A percentile compares a stretch with the other conserved stretches of the same genome.
These are phyloP conservation scores for Colletes collaris DNA, from an alignment of 2,888 invertebrate species.

Conservation along the genomic window DNA sequence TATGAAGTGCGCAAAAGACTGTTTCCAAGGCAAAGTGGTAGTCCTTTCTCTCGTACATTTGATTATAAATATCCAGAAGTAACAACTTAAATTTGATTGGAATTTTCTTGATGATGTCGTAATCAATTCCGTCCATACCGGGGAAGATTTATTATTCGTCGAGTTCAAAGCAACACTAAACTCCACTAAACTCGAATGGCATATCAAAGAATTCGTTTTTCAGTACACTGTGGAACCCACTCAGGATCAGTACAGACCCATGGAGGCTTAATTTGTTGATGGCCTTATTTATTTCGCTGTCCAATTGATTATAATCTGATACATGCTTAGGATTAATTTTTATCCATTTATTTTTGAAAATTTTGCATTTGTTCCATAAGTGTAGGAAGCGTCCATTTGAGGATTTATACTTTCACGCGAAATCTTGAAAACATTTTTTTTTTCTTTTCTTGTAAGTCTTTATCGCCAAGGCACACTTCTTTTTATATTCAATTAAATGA, in stretches of 20 bases:
- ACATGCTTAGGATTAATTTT: too few species aligned
- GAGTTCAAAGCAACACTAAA: constrained; percentile 1
- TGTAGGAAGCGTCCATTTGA: too few species aligned
- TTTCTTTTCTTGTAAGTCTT: too few species aligned
- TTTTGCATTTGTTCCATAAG: too few species aligned
- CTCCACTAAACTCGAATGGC: background rate
- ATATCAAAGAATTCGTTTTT: background rate
- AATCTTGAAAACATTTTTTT: too few species aligned
- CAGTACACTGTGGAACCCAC: too few species aligned
- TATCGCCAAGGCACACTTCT: background rate
- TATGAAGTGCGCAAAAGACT: constrained; percentile 37
- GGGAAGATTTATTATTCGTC: background rate
- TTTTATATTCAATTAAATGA: constrained; percentile 2
- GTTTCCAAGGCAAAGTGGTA: background rate
- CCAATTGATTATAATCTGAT: too few species aligned
- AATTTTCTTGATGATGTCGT: background rate
- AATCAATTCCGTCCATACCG: background rate
- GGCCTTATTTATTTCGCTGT: too few species aligned
- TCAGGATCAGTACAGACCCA: too few species aligned
- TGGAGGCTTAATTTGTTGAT: too few species aligned
- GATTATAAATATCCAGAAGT: background rate
- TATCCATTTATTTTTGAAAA: too few species aligned
- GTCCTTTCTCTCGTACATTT: background rate
- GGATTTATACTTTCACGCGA: too few species aligned
- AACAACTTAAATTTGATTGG: background rate